Evolutionary conservation across 2,888 invertebrate genomes (phyloP).

Genomic region (Andrena hattorfiana): DNA sequence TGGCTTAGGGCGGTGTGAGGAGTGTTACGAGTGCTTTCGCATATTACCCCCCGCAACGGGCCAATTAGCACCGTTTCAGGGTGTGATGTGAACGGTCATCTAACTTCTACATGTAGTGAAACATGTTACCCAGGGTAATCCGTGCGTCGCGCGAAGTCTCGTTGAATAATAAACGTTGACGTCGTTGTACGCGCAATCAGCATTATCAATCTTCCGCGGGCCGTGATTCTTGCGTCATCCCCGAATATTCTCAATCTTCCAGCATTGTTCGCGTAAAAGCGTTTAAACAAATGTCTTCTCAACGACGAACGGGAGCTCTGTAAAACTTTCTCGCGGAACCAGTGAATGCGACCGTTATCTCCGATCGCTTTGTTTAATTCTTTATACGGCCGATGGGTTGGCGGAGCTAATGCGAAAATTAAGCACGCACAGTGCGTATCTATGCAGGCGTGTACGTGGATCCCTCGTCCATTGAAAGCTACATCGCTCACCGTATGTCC

Average conservation of each 20-base stretch:
- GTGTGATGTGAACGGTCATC: constrained; percentile 74
- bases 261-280: background rate
- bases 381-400: background rate
- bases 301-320: background rate
- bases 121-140: constrained; percentile 52
- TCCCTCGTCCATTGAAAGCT: constrained; percentile 53
- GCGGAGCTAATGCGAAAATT: constrained; percentile 33
- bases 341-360: background rate
- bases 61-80: constrained; percentile 77
- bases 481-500: constrained; percentile 54
- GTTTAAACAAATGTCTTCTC: background rate
- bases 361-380: background rate
- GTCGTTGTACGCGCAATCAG: constrained; percentile 14
- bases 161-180: constrained; percentile 52
- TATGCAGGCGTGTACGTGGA: constrained; percentile 38
- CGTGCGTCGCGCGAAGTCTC: constrained; percentile 33
- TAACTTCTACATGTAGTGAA: constrained; percentile 61
- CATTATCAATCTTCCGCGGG: constrained; percentile 15
- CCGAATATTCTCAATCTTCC: background rate
- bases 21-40: constrained; percentile 70
- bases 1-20: constrained; percentile 53
- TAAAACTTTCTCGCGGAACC: background rate
- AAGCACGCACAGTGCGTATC: constrained; percentile 41
- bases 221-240: background rate
- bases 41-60: constrained; percentile 73